Conservation (phyloP, 2,888 invertebrate species). For the Melieria omissa region DNA sequence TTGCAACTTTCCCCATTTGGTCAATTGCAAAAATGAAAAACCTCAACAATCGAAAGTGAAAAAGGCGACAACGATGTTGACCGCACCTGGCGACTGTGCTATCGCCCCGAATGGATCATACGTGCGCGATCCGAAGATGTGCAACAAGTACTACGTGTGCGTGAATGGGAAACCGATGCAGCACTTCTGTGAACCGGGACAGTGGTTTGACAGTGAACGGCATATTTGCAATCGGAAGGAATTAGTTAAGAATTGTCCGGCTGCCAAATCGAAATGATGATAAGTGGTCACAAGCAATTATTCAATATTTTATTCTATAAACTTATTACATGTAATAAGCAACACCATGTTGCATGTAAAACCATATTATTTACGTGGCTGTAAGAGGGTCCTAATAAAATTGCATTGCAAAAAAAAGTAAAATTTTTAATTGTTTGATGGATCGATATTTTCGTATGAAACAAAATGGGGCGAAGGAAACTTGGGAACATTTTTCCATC, state of each 20-base stretch:
- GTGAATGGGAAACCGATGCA: slow-evolving; percentile 4
- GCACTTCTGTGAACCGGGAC: slow-evolving; percentile 3
- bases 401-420: too few species aligned
- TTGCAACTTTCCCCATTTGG: slow-evolving; percentile 19
- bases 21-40: neutral
- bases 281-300: too few species aligned
- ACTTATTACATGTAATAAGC: too few species aligned
- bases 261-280: neutral
- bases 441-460: too few species aligned
- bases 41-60: neutral
- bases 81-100: neutral
- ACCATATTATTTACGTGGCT: too few species aligned
- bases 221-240: slow-evolving; percentile 21
- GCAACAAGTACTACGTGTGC: slow-evolving; percentile 23
- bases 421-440: too few species aligned
- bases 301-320: too few species aligned
- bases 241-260: neutral
- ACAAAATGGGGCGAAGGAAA: too few species aligned
- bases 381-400: too few species aligned
- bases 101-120: neutral
- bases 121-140: slow-evolving; percentile 13
- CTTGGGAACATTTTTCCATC: too few species aligned
- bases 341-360: too few species aligned
- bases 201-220: slow-evolving; percentile 13
- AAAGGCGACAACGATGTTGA: too few species aligned